Percentiles rank a stretch among this genome's conserved stretches.
These are phyloP conservation scores for Periplaneta americana DNA, from an alignment of 1,140 invertebrate species.

Conservation along the genomic window DNA sequence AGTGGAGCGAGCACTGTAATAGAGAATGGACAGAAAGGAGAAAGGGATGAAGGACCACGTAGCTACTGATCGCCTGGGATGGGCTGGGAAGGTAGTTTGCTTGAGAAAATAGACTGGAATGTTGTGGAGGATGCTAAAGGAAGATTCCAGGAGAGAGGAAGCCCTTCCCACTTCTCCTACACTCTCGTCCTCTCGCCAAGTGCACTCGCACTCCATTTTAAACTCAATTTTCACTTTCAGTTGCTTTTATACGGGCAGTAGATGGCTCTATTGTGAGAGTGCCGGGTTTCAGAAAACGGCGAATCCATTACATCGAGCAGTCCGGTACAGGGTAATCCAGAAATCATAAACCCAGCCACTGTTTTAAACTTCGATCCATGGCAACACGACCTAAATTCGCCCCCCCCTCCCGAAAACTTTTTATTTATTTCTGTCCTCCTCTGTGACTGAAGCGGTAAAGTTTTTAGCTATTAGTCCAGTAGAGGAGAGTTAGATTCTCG, in stretches of 20 bases:
- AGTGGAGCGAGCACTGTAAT: no score
- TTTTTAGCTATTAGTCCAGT: no score
- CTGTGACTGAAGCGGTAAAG: no score
- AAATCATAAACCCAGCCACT: neutral
- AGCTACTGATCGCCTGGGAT: neutral
- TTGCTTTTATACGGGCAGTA: neutral
- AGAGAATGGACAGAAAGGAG: neutral
- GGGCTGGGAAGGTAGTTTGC: neutral
- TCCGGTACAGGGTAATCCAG: neutral
- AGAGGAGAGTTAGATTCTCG: no score
- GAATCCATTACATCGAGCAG: neutral
- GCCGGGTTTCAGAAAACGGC: neutral
- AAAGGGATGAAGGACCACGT: no score
- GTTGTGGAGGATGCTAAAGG: no score
- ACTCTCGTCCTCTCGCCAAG: no score
- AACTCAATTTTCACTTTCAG: neutral
- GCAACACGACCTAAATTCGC: no score
- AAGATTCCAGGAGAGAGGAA: neutral
- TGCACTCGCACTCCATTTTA: neutral
- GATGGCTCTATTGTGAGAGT: neutral
- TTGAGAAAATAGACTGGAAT: neutral
- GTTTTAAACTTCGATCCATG: no score
- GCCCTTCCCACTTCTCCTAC: no score
- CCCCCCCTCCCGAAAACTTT: no score
- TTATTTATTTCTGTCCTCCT: no score